A percentile compares a stretch with the other conserved stretches of the same genome.
Conservation (phyloP, 2,888 invertebrate species). For the Sicus ferrugineus region DNA sequence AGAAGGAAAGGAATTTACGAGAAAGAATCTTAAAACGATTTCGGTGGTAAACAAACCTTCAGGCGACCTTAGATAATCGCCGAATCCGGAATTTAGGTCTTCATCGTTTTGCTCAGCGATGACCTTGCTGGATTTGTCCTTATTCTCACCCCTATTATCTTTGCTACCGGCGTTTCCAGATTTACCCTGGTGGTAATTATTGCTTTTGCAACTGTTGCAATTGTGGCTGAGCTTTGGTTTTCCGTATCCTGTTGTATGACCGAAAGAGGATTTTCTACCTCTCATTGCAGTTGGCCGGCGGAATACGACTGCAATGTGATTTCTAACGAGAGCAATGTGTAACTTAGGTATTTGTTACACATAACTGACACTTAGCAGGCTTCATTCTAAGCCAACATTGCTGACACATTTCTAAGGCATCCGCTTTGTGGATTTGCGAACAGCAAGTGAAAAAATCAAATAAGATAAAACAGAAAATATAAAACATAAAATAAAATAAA, state of each 20-base stretch:
- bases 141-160: conserved; percentile 37
- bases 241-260: conserved; percentile 56
- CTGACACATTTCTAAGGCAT: conserved; percentile 48
- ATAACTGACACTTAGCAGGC: no score
- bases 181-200: conserved; percentile 2
- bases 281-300: conserved; percentile 48
- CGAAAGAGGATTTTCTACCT: conserved; percentile 53
- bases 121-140: conserved; percentile 3
- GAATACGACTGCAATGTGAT: not conserved
- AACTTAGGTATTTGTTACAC: no score
- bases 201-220: conserved; percentile 36
- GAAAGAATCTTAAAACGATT: not conserved
- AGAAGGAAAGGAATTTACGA: conserved; percentile 25
- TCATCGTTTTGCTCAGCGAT: conserved; percentile 45
- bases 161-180: conserved; percentile 38
- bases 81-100: conserved; percentile 63
- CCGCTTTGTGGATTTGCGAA: conserved; percentile 50
- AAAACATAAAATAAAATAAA: not conserved
- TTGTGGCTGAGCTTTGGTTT: conserved; percentile 43
- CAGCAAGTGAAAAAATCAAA: not conserved
- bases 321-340: not conserved
- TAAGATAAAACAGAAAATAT: not conserved
- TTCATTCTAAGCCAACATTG: not conserved
- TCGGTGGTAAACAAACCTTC: conserved; percentile 55
- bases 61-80: conserved; percentile 60